Conservation (phyloP, 2,797 vertebrate genomes). For the Holocentrus rufus region DNA sequence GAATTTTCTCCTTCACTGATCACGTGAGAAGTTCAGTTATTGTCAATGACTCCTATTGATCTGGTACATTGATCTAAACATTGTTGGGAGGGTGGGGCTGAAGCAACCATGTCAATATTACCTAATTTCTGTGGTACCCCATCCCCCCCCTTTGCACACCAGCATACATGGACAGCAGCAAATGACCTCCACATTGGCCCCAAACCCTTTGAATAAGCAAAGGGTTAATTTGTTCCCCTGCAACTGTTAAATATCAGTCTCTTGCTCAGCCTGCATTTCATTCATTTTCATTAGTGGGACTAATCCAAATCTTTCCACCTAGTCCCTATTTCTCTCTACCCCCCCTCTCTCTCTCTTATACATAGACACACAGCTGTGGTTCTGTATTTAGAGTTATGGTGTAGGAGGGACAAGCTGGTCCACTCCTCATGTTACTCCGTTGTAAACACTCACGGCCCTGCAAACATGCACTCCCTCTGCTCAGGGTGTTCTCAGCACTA, state of each 20-base stretch:
- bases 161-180: constrained; percentile 51
- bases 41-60: constrained; percentile 80
- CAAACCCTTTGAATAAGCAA: constrained; percentile 48
- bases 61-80: constrained; percentile 71
- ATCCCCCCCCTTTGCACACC: constrained; percentile 49
- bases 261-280: background rate
- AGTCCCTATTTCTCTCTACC: constrained; percentile 13
- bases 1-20: constrained; percentile 73
- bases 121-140: constrained; percentile 69
- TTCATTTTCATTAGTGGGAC: background rate
- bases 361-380: constrained; percentile 69
- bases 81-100: constrained; percentile 66
- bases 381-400: constrained; percentile 74
- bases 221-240: constrained; percentile 47
- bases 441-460: constrained; percentile 69
- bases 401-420: constrained; percentile 58
- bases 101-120: constrained; percentile 76
- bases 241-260: constrained; percentile 30
- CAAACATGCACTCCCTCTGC: constrained; percentile 47
- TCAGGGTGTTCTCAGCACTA: constrained; percentile 13
- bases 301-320: constrained; percentile 2
- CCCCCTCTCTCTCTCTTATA: constrained; percentile 16
- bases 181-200: constrained; percentile 72
- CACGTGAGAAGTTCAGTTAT: constrained; percentile 79
- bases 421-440: constrained; percentile 70